phyloP scores from a whole-genome alignment of 2,888 invertebrate genomes.

The Eurois occulta region DNA sequence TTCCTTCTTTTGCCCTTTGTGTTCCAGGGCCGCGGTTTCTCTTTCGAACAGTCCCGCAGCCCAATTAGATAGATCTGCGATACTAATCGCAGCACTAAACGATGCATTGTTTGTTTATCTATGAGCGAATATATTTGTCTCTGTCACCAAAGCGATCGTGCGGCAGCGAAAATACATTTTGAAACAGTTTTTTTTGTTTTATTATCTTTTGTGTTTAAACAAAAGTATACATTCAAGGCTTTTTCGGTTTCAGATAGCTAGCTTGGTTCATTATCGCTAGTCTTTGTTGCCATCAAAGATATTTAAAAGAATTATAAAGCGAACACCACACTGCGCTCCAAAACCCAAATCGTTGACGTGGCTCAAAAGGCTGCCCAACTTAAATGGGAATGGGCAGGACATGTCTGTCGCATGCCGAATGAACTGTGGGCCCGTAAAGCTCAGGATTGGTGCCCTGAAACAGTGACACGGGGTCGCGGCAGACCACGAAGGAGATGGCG shows the following conservation, averaged over 20 bases:
- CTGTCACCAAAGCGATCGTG: slow-evolving; percentile 16
- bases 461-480: too few species aligned
- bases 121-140: not conserved
- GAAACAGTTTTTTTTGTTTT: slow-evolving; percentile 1
- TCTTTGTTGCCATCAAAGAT: not conserved
- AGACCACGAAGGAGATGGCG: too few species aligned
- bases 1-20: too few species aligned
- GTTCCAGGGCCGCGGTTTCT: too few species aligned
- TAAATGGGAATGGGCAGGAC: too few species aligned
- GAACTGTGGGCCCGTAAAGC: too few species aligned
- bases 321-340: too few species aligned
- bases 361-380: too few species aligned
- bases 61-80: not conserved
- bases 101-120: slow-evolving; percentile 16
- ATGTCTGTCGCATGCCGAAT: too few species aligned
- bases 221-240: not conserved
- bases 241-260: not conserved
- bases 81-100: not conserved
- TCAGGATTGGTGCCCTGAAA: too few species aligned
- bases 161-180: slow-evolving; percentile 2
- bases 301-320: not conserved
- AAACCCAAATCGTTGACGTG: too few species aligned
- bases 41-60: too few species aligned
- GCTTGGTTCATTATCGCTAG: not conserved
- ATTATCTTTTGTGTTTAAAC: slow-evolving; percentile 14